phyloP scores from a whole-genome alignment of 2,113 vertebrate species.

The Carollia perspicillata region DNA sequence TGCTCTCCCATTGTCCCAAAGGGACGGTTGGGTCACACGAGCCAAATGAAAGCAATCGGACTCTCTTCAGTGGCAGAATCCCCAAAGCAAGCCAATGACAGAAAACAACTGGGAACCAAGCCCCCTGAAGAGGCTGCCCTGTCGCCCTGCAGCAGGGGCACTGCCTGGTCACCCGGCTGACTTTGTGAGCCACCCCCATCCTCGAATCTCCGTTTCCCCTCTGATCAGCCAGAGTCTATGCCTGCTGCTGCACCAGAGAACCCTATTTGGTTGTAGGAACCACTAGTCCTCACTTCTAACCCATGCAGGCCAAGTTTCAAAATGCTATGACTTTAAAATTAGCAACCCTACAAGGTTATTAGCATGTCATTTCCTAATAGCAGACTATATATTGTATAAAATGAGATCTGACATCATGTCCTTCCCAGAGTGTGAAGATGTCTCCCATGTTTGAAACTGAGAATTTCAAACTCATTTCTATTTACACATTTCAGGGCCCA shows the following conservation, averaged over 20 bases:
- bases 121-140: not conserved
- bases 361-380: not conserved
- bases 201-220: not conserved
- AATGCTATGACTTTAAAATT: not conserved
- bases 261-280: not conserved
- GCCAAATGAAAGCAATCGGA: not conserved
- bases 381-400: not conserved
- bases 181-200: not conserved
- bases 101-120: not conserved
- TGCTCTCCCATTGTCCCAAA: not conserved
- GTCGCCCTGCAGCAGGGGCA: accelerated
- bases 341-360: not conserved
- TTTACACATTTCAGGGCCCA: not conserved
- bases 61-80: not conserved
- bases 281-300: not conserved
- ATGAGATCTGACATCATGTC: not conserved
- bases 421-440: not conserved
- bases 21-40: not conserved
- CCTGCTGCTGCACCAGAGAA: not conserved
- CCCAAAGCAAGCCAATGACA: not conserved
- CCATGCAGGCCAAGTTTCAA: not conserved
- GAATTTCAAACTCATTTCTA: not conserved
- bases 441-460: not conserved
- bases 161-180: not conserved
- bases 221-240: not conserved